Conservation (phyloP, 2,888 invertebrate genomes). For the Epirrhoe tristata region DNA sequence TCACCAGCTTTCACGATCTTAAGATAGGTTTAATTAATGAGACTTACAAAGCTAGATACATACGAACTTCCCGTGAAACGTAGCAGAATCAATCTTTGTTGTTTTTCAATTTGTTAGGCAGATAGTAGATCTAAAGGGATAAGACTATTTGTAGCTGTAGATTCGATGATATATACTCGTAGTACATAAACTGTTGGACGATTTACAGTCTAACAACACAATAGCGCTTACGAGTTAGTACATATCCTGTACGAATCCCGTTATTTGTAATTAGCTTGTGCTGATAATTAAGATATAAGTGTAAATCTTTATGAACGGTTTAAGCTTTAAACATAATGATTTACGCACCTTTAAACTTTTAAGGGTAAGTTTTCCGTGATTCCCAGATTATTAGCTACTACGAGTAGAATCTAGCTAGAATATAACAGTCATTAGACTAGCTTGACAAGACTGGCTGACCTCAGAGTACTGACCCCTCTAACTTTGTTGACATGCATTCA, state of each 20-base stretch:
- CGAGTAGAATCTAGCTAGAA: not conserved
- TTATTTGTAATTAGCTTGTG: constrained; percentile 22
- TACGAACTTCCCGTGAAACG: constrained; percentile 6
- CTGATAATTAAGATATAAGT: not conserved
- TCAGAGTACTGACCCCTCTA: not conserved
- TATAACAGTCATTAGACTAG: not conserved
- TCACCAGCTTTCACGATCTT: constrained; percentile 37
- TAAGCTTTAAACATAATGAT: not conserved
- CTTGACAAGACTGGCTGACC: not conserved
- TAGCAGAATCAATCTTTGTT: not conserved
- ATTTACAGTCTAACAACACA: constrained; percentile 14
- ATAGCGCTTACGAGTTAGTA: constrained; percentile 29
- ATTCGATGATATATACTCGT: constrained; percentile 5
- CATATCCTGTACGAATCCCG: constrained; percentile 26
- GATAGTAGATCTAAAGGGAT: not conserved
- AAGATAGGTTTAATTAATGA: constrained; percentile 39
- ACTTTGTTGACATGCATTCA: not conserved
- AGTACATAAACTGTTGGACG: not conserved
- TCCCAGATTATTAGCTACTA: not conserved
- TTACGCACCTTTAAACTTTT: too few relatives aligned
- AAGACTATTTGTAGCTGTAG: not conserved
- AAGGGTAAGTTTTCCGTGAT: not conserved
- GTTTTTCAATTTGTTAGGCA: not conserved
- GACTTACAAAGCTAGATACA: constrained; percentile 25
- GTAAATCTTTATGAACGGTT: not conserved